Conservation (phyloP, 2,113 vertebrate species). For the Mohoua ochrocephala region DNA sequence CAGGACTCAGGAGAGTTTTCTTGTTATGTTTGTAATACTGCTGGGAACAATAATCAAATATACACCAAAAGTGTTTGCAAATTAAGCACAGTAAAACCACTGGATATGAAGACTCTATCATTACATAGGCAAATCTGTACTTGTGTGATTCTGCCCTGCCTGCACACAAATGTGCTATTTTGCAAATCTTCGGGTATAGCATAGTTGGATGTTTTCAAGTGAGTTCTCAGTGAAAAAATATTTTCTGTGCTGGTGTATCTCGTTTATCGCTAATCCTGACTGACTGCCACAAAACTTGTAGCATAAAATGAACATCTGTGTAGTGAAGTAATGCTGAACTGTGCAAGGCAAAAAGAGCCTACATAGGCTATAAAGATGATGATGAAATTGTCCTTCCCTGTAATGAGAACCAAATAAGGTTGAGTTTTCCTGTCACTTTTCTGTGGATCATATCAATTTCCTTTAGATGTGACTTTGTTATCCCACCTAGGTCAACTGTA, state of each 20-base stretch:
- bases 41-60: neutral
- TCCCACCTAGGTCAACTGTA: neutral
- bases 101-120: neutral
- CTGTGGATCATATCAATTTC: neutral
- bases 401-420: neutral
- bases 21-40: neutral
- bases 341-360: neutral
- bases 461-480: neutral
- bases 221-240: neutral
- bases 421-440: neutral
- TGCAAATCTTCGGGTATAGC: neutral
- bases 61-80: neutral
- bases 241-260: neutral
- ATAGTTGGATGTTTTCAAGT: neutral
- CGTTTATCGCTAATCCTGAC: neutral
- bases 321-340: neutral
- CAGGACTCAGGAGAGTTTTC: neutral
- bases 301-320: neutral
- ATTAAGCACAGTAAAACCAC: neutral
- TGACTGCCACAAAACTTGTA: neutral
- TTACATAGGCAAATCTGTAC: neutral
- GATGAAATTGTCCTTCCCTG: neutral
- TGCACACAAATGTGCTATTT: neutral
- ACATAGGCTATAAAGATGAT: neutral
- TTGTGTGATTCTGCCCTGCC: neutral